A percentile compares a stretch with the other conserved stretches of the same genome.
Evolutionary conservation across 2,888 invertebrate species (phyloP).

Genomic region (Pyrrhosoma nymphula): DNA sequence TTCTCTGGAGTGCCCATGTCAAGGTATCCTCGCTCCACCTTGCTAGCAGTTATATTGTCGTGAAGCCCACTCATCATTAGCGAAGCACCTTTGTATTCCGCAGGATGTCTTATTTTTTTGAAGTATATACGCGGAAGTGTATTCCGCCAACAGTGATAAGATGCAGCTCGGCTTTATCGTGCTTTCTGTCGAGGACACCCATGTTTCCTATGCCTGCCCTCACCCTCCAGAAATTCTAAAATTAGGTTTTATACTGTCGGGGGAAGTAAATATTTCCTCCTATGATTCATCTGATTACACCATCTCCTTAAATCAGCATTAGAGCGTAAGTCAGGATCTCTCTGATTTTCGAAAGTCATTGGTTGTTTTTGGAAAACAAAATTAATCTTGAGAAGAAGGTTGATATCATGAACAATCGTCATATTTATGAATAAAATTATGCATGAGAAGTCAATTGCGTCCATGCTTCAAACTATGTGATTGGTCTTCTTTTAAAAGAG

Average conservation of each 20-base stretch:
- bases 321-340: neutral
- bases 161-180: neutral
- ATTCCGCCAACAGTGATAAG: slow-evolving; percentile 1
- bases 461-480: too few relatives aligned
- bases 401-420: too few relatives aligned
- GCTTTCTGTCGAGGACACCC: neutral
- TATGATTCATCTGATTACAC: neutral
- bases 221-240: neutral
- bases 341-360: neutral
- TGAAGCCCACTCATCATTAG: slow-evolving; percentile 14
- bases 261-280: neutral
- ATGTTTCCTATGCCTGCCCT: neutral
- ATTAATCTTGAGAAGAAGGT: too few relatives aligned
- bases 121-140: neutral
- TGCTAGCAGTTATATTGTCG: neutral
- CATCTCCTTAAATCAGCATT: neutral
- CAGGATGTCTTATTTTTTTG: slow-evolving; percentile 11
- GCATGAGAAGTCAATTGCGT: too few relatives aligned
- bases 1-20: neutral
- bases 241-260: neutral
- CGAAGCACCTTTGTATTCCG: slow-evolving; percentile 12
- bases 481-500: too few relatives aligned
- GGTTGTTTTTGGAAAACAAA: neutral
- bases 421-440: too few relatives aligned
- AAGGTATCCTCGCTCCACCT: neutral